Conservation (phyloP, 2,888 invertebrate genomes). For the Lypha dubia region DNA sequence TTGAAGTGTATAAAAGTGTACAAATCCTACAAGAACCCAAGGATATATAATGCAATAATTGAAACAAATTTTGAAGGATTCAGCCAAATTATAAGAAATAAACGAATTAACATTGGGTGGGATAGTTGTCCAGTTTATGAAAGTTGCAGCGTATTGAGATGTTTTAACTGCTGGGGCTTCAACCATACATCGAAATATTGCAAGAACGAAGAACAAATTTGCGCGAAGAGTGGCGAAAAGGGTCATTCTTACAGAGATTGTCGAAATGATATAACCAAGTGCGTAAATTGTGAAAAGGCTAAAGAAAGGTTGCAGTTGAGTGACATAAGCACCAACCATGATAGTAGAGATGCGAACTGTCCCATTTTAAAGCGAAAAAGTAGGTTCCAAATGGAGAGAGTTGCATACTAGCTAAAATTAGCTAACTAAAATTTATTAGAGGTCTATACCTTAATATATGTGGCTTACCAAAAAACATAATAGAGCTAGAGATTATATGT, state of each 20-base stretch:
- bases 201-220: not conserved
- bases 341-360: conserved; percentile 29
- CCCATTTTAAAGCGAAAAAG: conserved; percentile 2
- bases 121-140: too few relatives aligned
- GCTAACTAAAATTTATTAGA: not conserved
- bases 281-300: conserved; percentile 46
- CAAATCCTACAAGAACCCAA: conserved; percentile 21
- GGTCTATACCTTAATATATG: conserved; percentile 28
- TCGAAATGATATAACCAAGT: conserved; percentile 18
- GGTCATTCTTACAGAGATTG: conserved; percentile 13
- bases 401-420: conserved; percentile 31
- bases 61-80: conserved; percentile 45
- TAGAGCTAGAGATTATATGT: too few relatives aligned
- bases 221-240: not conserved
- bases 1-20: conserved; percentile 18
- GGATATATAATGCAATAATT: conserved; percentile 7
- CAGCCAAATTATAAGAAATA: conserved; percentile 3
- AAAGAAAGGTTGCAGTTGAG: conserved; percentile 20
- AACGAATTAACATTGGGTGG: too few relatives aligned
- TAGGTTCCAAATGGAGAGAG: not conserved
- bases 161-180: conserved; percentile 65
- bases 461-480: not conserved
- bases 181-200: conserved; percentile 52
- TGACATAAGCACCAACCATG: conserved; percentile 38
- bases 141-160: conserved; percentile 45